These are phyloP conservation scores for Thelaira solivaga DNA, from an alignment of 2,888 invertebrate species.

Conservation along the genomic window DNA sequence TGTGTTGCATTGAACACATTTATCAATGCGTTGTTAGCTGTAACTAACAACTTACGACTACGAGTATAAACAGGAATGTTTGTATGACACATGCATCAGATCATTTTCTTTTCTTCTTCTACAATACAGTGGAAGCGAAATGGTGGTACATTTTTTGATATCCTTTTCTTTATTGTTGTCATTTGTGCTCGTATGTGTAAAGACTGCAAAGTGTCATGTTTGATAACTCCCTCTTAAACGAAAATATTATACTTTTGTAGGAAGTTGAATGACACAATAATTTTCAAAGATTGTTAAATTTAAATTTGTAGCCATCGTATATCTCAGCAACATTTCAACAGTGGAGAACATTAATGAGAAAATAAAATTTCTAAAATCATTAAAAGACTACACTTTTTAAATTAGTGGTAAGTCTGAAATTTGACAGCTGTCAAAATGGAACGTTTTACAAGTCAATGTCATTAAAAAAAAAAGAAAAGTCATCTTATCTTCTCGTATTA, in stretches of 20 bases:
- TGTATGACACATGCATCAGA: constrained; percentile 38
- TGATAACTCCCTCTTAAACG: not conserved
- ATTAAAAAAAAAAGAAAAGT: too few relatives aligned
- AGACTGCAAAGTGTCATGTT: constrained; percentile 18
- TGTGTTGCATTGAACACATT: constrained; percentile 46
- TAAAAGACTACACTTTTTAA: too few relatives aligned
- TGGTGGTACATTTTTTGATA: not conserved
- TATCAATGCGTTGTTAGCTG: constrained; percentile 54
- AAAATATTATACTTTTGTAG: not conserved
- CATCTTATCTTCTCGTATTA: too few relatives aligned
- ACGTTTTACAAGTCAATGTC: not conserved
- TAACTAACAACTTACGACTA: constrained; percentile 36
- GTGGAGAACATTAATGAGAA: too few relatives aligned
- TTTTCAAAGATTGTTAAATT: not conserved
- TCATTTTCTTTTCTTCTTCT: constrained; percentile 1
- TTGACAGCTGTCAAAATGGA: not conserved
- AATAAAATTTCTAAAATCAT: too few relatives aligned
- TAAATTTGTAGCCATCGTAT: not conserved
- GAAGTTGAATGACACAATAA: not conserved
- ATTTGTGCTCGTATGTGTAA: too few relatives aligned
- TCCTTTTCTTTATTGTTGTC: not conserved
- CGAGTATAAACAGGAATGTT: constrained; percentile 1
- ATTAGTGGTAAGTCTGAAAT: not conserved
- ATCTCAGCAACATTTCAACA: too few relatives aligned
- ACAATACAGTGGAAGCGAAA: not conserved